These are phyloP conservation scores for Artemisiospiza belli DNA, from an alignment of 2,113 vertebrate genomes.

Conservation along the genomic window DNA sequence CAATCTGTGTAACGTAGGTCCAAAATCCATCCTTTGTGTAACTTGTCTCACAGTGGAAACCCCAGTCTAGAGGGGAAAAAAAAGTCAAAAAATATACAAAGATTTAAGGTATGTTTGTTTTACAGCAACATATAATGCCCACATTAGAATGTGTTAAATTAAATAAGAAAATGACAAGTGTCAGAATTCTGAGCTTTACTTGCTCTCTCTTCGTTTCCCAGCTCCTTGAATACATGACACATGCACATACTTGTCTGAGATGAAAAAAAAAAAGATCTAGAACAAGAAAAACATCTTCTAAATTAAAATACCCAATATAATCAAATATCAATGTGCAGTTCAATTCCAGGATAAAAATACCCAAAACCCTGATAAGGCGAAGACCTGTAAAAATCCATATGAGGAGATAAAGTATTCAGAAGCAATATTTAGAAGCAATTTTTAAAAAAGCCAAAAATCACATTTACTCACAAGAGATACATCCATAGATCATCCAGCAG, in stretches of 20 bases:
- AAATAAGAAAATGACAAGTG: neutral
- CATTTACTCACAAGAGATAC: constrained; percentile 91
- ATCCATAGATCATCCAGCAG: constrained; percentile 99
- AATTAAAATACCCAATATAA: neutral
- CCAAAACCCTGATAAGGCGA: neutral
- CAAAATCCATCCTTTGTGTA: constrained; percentile 95
- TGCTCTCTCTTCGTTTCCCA: neutral
- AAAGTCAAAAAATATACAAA: neutral
- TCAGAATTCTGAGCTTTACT: neutral
- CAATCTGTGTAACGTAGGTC: constrained; percentile 95
- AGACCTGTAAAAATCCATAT: neutral
- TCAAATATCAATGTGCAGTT: neutral
- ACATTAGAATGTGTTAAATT: neutral
- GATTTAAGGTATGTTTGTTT: neutral
- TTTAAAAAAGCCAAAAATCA: neutral
- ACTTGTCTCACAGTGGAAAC: constrained; percentile 91
- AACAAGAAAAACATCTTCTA: neutral
- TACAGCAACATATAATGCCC: neutral
- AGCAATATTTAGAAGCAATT: neutral
- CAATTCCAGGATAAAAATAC: neutral
- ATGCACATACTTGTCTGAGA: neutral
- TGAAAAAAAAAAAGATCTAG: neutral
- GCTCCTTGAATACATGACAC: neutral
- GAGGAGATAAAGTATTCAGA: neutral
- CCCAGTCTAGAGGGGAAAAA: constrained; percentile 85